Base-by-base conservation (phyloP, 2,113 vertebrate genomes). In the Paramormyrops kingsleyae region DNA sequence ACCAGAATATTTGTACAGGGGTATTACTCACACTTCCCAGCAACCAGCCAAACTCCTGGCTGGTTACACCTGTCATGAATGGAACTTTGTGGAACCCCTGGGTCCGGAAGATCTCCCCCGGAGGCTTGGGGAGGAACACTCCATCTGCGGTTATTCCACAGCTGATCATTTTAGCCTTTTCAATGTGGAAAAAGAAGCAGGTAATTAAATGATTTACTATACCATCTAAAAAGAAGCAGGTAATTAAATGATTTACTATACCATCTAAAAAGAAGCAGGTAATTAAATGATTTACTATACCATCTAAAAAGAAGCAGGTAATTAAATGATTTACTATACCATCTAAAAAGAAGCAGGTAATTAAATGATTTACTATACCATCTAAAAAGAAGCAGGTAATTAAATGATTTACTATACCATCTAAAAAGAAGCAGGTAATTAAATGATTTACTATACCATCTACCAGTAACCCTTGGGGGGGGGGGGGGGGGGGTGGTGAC, bases 11-110 rank as follows among this genome's bases (percentile, higher is more conserved):
- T 47, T 70, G 13, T 49, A 35, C 62, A 6, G 21, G 21, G 5
- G 17, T n/a, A 49, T 17, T 10, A 42, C 92, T 93, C 89, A 94
- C 93, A 85, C 74, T 80, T 39, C 86, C 15, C 1, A 94, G 1
- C 17, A 21, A 0, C 90, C 87, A 92, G 1, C 93, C 92, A 74
- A 56, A 59, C 49, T 94, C 93, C 42, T 93, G 92, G 87, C 89
- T 80, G 39, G 44, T 92, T 8, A 94, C 47, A 47, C 93, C 93
- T 2, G 91, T 91, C 66, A 94, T 90, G 0, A 93, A 83, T 42
- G 93, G 93, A 12, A 93, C 91, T 87, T 91, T 90, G 74, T 85
- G 85, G 17, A 93, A 88, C 46, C 91, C 15, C 5, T 91, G 90
- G 15, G 70, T 86, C 31, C 90, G 83, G n/a, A 93, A 35, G 85